Base-by-base conservation (phyloP, 2,888 invertebrate species). In the Amiota mariae region DNA sequence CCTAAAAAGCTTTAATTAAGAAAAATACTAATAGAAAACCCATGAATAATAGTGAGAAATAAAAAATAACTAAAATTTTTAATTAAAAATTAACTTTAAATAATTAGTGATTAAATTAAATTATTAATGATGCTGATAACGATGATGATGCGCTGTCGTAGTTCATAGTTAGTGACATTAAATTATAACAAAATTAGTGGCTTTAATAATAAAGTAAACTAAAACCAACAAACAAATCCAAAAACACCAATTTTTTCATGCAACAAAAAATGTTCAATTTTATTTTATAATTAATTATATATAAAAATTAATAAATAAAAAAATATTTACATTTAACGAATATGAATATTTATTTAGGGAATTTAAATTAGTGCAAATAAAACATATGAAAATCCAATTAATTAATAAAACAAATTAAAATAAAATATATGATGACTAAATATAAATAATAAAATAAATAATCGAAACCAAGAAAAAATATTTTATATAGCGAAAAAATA, bases 311-410 rank as follows among this genome's bases (percentile, higher is more conserved):
- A 36, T 72, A 75, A 82, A 81, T 75, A n/a, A n/a, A n/a, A n/a
- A n/a, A n/a, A n/a, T 83, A 76, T 78, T 84, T 76, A 73, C 71
- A 72, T 85, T 77, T 83, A 85, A 86, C 86, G 85, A 87, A 86
- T 82, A 82, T 82, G 85, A 87, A 86, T 82, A 82, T 82, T 82
- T 77, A 78, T 85, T 86, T 87, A 86, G 87, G 84, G 84, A 86
- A 86, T 82, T 86, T 81, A 79, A 76, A 77, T 67, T 73, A 77
- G 73, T 71, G 73, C 73, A 76, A 78, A n/a, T n/a, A n/a, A 81
- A 73, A 24, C 24, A 24, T 2, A 24, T 24, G 24, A 24, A 24
- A 36, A 36, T 4, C 36, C 36, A 36, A 36, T 36, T 36, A 36
- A 36, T 36, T 36, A 36, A 6, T 36, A 36, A 66, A 76, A 73